These are phyloP conservation scores for Oedothorax gibbosus DNA, from an alignment of 1,140 invertebrate genomes.

Conservation along the genomic window DNA sequence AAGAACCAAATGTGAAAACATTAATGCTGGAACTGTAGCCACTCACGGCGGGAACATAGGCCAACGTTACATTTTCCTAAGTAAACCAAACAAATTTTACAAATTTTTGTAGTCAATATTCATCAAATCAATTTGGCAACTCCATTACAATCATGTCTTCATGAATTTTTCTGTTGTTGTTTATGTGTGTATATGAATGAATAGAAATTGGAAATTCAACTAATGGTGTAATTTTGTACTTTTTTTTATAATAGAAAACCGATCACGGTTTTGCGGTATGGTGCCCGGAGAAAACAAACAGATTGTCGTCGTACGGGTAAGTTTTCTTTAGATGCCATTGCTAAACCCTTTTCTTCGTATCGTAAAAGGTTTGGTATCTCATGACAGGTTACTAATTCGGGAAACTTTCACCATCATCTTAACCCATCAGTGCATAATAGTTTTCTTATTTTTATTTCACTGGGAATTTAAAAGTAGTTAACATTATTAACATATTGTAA, in stretches of 20 bases:
- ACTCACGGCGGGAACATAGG: too few species aligned
- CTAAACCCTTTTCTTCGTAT: not conserved
- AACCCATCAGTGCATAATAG: not conserved
- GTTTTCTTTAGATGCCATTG: not conserved
- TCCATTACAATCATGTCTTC: not conserved
- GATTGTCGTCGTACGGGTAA: conserved; percentile 7
- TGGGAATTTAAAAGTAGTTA: not conserved
- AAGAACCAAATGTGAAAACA: too few species aligned
- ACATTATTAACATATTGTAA: not conserved
- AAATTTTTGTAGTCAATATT: too few species aligned
- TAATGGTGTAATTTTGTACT: conserved; percentile 27
- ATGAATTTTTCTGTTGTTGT: conserved; percentile 27
- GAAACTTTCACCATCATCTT: not conserved
- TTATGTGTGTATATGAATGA: conserved; percentile 9
- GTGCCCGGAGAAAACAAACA: conserved; percentile 33
- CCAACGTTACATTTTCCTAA: too few species aligned
- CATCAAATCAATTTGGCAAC: conserved; percentile 5
- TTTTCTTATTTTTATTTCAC: not conserved
- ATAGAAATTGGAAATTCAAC: not conserved
- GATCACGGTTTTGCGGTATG: conserved; percentile 12
- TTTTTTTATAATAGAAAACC: not conserved
- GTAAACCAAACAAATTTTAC: too few species aligned
- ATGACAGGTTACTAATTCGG: not conserved
- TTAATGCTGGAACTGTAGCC: too few species aligned
- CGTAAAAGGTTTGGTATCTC: not conserved